Percentiles rank a stretch among this genome's conserved stretches.
Evolutionary conservation across 2,888 invertebrate genomes (phyloP).

Genomic region (Thymelicus acteon): DNA sequence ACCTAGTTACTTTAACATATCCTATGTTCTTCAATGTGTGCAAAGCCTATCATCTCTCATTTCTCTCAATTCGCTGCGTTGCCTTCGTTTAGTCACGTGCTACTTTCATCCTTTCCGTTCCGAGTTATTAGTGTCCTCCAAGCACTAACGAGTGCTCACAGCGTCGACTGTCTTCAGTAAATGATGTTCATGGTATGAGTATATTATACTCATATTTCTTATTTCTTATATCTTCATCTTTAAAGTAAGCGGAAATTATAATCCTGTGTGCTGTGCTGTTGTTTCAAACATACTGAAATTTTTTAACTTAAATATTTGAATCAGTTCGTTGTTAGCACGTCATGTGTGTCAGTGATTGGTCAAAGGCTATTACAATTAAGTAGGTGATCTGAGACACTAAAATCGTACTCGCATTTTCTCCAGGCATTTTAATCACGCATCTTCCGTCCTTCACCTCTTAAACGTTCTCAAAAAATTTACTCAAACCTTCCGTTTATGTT

Average conservation of each 20-base stretch:
- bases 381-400: no score
- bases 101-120: slow-evolving; percentile 10
- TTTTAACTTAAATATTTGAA: no score
- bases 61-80: slow-evolving; percentile 12
- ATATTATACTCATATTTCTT: background rate
- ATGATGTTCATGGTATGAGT: slow-evolving; percentile 7
- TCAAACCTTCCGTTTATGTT: no score
- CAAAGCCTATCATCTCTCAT: background rate
- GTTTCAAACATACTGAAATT: no score
- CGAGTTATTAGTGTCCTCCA: slow-evolving; percentile 23
- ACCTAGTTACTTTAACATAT: background rate
- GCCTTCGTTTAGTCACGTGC: background rate
- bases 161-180: slow-evolving; percentile 15
- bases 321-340: no score
- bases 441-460: no score
- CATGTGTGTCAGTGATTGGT: no score
- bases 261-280: background rate
- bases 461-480: no score
- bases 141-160: slow-evolving; percentile 27
- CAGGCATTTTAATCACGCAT: no score
- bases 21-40: background rate
- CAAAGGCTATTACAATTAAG: no score
- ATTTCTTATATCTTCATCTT: background rate
- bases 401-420: no score
- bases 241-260: background rate